These are phyloP conservation scores for Lutraria rhynchaena DNA, from an alignment of 1,140 invertebrate genomes.

Conservation along the genomic window DNA sequence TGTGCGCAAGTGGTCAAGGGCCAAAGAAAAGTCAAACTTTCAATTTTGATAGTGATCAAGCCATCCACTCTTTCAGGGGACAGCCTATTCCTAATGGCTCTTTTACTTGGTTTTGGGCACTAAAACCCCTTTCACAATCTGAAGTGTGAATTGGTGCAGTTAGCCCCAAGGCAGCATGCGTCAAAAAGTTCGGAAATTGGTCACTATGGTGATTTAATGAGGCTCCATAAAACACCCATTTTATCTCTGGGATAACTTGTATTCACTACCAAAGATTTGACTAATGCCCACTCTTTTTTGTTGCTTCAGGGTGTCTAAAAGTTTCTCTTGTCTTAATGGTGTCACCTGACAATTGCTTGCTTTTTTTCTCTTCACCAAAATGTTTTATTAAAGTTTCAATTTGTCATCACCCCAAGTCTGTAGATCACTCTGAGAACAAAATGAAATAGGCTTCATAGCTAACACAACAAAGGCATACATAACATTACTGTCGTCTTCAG, in stretches of 20 bases:
- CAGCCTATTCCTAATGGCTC: conserved; percentile 11
- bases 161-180: background rate
- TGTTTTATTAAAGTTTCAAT: conserved; percentile 33
- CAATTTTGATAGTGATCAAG: no score
- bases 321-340: background rate
- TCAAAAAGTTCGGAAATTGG: no score
- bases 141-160: conserved; percentile 8
- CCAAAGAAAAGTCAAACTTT: no score
- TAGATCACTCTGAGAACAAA: background rate
- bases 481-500: conserved; percentile 38
- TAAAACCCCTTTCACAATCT: conserved; percentile 15
- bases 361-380: conserved; percentile 5
- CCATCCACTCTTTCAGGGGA: conserved; percentile 4
- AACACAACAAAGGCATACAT: conserved; percentile 41
- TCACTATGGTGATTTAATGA: conserved; percentile 1
- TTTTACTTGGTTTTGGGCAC: conserved; percentile 10
- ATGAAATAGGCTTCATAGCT: conserved; percentile 25
- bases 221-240: background rate
- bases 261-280: background rate
- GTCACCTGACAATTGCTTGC: background rate
- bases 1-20: no score
- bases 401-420: conserved; percentile 25
- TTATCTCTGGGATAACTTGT: background rate
- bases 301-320: background rate
- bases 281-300: background rate